A percentile compares a stretch with the other conserved stretches of the same genome.
Conservation (phyloP, 2,113 vertebrate genomes). For the Phrynosoma platyrhinos region DNA sequence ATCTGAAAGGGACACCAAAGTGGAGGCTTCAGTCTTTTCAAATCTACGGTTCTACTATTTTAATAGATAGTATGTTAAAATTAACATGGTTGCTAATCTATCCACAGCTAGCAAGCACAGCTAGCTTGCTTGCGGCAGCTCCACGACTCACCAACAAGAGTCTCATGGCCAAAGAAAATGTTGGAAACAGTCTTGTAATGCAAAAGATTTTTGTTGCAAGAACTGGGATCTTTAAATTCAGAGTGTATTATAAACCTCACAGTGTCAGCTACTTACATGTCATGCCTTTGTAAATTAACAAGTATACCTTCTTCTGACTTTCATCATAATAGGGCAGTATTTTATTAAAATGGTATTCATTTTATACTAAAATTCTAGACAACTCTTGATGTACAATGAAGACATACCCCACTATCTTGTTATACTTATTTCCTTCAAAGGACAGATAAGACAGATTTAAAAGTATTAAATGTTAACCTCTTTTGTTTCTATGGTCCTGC, state of each 20-base stretch:
- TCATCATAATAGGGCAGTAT: background rate
- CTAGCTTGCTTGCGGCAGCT: no score
- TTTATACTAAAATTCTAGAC: background rate
- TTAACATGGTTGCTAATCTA: background rate
- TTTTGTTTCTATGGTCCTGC: background rate
- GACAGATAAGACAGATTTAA: slow-evolving; percentile 1
- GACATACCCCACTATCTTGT: background rate
- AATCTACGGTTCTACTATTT: background rate
- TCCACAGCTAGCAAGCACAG: background rate
- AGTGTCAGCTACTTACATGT: background rate
- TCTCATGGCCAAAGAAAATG: background rate
- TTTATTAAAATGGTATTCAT: background rate
- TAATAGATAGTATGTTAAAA: background rate
- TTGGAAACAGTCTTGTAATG: background rate
- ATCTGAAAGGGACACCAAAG: no score
- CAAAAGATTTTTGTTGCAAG: background rate
- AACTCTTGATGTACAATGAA: background rate
- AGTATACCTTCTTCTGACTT: background rate
- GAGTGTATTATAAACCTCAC: background rate
- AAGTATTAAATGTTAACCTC: slow-evolving; percentile 24
- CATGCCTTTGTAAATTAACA: background rate
- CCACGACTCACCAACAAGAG: no score
- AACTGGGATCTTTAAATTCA: background rate
- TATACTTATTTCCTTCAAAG: slow-evolving; percentile 19
- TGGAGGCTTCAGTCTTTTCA: background rate